Conservation (phyloP, 2,113 vertebrate genomes). For the Ornithorhynchus anatinus region DNA sequence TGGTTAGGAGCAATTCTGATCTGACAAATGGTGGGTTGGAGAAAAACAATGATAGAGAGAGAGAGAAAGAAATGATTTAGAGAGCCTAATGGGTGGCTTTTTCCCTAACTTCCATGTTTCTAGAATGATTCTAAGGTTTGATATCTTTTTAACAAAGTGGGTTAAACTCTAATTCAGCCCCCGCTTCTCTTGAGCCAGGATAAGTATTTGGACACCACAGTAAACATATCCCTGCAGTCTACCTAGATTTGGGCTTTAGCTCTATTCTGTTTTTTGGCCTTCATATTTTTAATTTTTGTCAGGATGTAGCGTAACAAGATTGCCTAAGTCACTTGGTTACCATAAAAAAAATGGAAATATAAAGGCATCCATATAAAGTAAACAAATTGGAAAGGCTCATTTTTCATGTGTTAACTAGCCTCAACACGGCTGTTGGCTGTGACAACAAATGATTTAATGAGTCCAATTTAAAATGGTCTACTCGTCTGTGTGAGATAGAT, state of each 20-base stretch:
- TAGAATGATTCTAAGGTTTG: background rate
- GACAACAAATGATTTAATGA: conserved; percentile 66
- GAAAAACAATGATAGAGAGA: no score
- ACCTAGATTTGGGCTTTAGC: background rate
- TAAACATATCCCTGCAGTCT: background rate
- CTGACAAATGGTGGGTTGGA: background rate
- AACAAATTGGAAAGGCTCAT: conserved; percentile 50
- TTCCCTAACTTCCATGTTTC: background rate
- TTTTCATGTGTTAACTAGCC: conserved; percentile 60
- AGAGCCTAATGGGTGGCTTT: background rate
- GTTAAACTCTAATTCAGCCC: conserved; percentile 15
- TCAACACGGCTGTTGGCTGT: conserved; percentile 42
- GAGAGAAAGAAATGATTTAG: background rate
- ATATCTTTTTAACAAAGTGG: conserved; percentile 12
- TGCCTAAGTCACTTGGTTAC: conserved; percentile 9
- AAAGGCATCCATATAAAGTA: conserved; percentile 38
- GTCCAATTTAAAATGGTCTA: conserved; percentile 58
- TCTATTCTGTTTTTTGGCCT: background rate
- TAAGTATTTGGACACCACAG: background rate
- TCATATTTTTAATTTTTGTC: conserved; percentile 36
- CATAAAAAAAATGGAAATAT: background rate
- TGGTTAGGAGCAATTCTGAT: background rate
- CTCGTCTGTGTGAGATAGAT: conserved; percentile 58
- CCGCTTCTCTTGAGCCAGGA: conserved; percentile 8
- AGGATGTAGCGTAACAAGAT: conserved; percentile 22